Evolutionary conservation across 1,140 invertebrate species (phyloP), one percentile per base, ranked within the genome.

Genomic region (Melanaphis sacchari): DNA sequence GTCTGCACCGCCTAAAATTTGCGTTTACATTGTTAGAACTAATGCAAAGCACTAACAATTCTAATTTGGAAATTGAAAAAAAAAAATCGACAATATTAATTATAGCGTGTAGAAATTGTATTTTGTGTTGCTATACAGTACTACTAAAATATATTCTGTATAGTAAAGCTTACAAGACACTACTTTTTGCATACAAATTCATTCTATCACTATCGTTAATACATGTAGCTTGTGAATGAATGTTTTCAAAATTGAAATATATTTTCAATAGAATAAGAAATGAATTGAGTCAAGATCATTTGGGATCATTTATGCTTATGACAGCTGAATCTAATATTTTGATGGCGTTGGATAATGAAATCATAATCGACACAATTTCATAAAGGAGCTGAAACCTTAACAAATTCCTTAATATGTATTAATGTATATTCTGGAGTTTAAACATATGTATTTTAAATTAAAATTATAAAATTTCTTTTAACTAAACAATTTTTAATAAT

Each of bases 141-240:
- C 22, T 84, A 38, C 36, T 84, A 7, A 84, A 41, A 38, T 84
- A 84, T 41, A 84, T 41, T 84, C 36, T 84, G 36, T 84, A 84
- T 21, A 84, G 22, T 21, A 1, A 41, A 82, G 18, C 22, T 84
- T 84, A 84, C 81, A 40, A 84, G 36, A 40, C 81, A 84, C 38
- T 84, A 41, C 41, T 84, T 84, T 84, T 84, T 84, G 38, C 38
- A 84, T 84, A 84, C 36, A 84, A 84, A 84, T 84, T 84, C 38
- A 40, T 84, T 22, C 36, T 84, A 84, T 38, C 38, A 84, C 36
- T 84, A 21, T 84, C 38, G 21, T 84, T 38, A 84, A 41, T 38
- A 38, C 21, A 84, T 41, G 38, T 84, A 38, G 81, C 22, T 40
- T 84, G 38, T 84, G 81, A 84, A 84, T 41, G 81, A 84, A 84